Evolutionary conservation across 2,113 vertebrate genomes (phyloP).

Genomic region (Cnemophilus loriae): DNA sequence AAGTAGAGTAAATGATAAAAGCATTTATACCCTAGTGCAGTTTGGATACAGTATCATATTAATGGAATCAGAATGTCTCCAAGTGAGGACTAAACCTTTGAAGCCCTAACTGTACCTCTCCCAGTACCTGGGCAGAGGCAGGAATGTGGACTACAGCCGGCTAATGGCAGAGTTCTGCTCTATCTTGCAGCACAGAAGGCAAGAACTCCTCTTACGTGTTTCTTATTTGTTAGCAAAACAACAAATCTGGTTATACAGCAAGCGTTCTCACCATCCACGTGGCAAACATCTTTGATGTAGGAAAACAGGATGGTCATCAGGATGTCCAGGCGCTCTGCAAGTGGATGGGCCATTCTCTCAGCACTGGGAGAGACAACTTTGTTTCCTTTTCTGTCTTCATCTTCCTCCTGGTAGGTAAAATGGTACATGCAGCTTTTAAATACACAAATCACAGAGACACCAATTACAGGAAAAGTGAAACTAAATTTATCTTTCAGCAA

Average conservation of each 20-base stretch:
- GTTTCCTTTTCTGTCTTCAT: constrained; percentile 56
- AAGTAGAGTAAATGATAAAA: background rate
- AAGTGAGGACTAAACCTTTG: background rate
- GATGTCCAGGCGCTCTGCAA: constrained; percentile 87
- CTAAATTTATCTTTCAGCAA: background rate
- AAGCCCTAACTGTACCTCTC: background rate
- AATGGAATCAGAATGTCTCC: background rate
- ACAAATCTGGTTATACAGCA: background rate
- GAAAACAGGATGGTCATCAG: constrained; percentile 83
- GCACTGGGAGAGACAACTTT: background rate
- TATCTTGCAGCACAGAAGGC: background rate
- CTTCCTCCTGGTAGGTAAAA: constrained; percentile 76
- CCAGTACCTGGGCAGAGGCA: background rate
- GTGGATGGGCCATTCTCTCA: constrained; percentile 80
- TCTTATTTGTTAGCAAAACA: background rate
- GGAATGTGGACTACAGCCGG: background rate
- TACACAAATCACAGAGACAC: background rate
- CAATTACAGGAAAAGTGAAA: background rate
- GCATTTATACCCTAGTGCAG: background rate
- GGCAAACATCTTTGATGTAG: constrained; percentile 86
- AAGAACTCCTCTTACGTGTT: background rate
- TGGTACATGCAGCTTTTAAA: background rate
- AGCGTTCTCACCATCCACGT: constrained; percentile 75
- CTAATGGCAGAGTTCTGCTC: background rate
- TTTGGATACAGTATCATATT: background rate